Evolutionary conservation across 2,888 invertebrate genomes (phyloP), one percentile per base, ranked within the genome.

Genomic region (Sinhomidia bicolor): DNA sequence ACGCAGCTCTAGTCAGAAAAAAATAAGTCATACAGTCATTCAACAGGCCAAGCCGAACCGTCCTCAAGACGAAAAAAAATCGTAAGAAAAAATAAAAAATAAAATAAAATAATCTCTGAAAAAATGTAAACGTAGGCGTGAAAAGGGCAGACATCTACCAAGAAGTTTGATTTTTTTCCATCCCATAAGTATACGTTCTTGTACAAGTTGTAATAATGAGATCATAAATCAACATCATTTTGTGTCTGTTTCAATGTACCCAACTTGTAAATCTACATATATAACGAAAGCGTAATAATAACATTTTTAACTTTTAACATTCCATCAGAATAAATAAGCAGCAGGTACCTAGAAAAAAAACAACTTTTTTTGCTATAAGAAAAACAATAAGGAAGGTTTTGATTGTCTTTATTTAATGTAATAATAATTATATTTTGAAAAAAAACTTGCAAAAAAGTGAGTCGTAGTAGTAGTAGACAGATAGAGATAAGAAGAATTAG

Each of bases 61-160:
- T 62, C 76, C 62, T 62, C 65, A 65, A 65, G 36, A 32, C 20
- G n/a, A 65, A 65, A 65, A 65, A 57, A 57, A 57, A 57, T 57
- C 12, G 6, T 5, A 57, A 57, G 12, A 17, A 51, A 51, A 51
- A 14, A 12, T 9, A n/a, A n/a, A n/a, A n/a, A n/a, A n/a, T 14
- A 12, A 51, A n/a, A 51, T 9, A 57, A 23, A 57, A 5, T 57
- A 12, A 12, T 26, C 23, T 54, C 54, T 54, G n/a, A 17, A 20
- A 60, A 60, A 60, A 47, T 76, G 57, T 60, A 47, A 78, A 65
- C 85, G 85, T 85, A 85, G 85, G 85, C 85, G 85, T 76, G 23
- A n/a, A 65, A 65, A 20, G 65, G 36, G 65, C 32, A 79, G 44
- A 80, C 44, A 7, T 78, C 32, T 78, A 60, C 60, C 60, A 60